phyloP scores from a whole-genome alignment of 2,888 invertebrate genomes.

The Xylophagus ater region DNA sequence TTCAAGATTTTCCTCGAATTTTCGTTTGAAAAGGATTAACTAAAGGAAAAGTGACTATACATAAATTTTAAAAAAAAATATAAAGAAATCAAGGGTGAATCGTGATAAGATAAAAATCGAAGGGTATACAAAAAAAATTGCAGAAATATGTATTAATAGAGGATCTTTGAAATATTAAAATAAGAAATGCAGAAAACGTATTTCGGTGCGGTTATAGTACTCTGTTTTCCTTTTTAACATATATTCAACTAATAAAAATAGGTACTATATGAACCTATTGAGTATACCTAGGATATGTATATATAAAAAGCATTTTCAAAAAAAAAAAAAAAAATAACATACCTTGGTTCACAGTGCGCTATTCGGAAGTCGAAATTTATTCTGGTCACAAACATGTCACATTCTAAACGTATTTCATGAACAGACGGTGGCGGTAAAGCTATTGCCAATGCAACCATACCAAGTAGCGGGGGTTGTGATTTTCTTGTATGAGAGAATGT shows the following conservation, averaged over 20 bases:
- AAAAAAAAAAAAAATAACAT: slow-evolving; percentile 30
- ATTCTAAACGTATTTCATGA: slow-evolving; percentile 89
- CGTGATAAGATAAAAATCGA: slow-evolving; percentile 1
- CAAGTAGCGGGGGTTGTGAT: slow-evolving; percentile 73
- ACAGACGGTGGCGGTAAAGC: slow-evolving; percentile 94
- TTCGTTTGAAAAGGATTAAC: too few species aligned
- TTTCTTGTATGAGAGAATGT: slow-evolving; percentile 85
- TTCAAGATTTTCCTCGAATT: slow-evolving; percentile 17
- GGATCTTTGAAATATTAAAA: slow-evolving; percentile 15
- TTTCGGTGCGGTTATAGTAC: not conserved
- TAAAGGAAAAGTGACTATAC: not conserved
- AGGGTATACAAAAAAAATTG: slow-evolving; percentile 3
- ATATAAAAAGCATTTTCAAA: not conserved
- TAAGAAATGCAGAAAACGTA: slow-evolving; percentile 8
- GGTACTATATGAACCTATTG: not conserved
- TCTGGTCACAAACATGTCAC: slow-evolving; percentile 93
- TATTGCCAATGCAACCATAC: slow-evolving; percentile 91
- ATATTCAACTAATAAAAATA: not conserved
- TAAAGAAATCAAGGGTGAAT: too few species aligned
- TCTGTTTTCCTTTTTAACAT: not conserved
- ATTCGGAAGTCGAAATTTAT: slow-evolving; percentile 93
- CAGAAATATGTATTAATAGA: slow-evolving; percentile 16
- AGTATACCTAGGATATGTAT: too few species aligned
- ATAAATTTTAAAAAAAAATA: slow-evolving; percentile 6
- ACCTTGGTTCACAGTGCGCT: slow-evolving; percentile 95